A percentile compares a stretch with the other conserved stretches of the same genome.
These are phyloP conservation scores for Cataglyphis livida DNA, from an alignment of 2,888 invertebrate species.

Conservation along the genomic window DNA sequence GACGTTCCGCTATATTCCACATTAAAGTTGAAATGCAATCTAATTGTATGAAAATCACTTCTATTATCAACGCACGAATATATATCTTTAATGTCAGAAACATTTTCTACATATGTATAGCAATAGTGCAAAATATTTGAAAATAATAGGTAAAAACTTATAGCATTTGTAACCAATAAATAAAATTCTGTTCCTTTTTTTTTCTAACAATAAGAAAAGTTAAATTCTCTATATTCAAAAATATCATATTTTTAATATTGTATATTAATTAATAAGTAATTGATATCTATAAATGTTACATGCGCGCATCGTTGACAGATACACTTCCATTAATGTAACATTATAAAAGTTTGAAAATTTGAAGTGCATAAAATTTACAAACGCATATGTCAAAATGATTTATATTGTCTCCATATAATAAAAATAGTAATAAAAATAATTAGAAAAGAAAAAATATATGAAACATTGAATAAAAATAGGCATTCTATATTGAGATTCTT, in stretches of 20 bases:
- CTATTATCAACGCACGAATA: not conserved
- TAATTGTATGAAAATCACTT: slow-evolving; percentile 8
- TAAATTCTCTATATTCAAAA: not conserved
- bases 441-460: not conserved
- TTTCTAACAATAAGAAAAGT: not conserved
- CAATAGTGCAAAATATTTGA: not conserved
- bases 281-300: not conserved
- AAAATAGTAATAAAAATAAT: not conserved
- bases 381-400: not conserved
- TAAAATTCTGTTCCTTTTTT: not conserved
- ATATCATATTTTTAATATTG: not conserved
- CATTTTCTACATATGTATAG: not conserved
- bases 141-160: not conserved
- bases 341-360: not conserved
- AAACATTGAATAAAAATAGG: not conserved
- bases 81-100: not conserved
- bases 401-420: not conserved
- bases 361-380: not conserved
- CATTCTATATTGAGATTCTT: not conserved
- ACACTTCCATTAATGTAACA: not conserved
- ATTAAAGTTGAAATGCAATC: not conserved
- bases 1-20: slow-evolving; percentile 55
- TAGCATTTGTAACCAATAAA: not conserved
- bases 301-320: not conserved
- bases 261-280: not conserved